Conservation (phyloP, 2,113 vertebrate genomes). For the Carassius carassius region DNA sequence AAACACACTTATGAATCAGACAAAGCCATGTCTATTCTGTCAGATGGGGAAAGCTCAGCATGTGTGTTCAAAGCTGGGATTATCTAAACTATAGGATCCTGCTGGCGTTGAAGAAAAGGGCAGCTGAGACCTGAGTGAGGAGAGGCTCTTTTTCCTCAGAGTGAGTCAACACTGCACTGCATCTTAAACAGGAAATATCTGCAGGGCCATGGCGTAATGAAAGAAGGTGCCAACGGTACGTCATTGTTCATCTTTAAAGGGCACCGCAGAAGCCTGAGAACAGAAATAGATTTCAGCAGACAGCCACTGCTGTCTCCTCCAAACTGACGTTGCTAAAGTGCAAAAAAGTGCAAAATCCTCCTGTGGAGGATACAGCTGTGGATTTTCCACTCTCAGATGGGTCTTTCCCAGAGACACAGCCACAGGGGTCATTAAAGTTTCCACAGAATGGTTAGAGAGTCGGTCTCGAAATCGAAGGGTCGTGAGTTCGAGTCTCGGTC, state of each 20-base stretch:
- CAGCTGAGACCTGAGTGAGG: constrained; percentile 13
- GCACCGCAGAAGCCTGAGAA: constrained; percentile 5
- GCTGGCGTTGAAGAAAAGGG: constrained; percentile 12
- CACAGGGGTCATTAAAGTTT: background rate
- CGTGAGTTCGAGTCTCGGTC: no score
- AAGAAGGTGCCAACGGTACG: constrained; percentile 36
- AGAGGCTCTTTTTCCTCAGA: constrained; percentile 40
- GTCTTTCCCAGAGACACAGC: constrained; percentile 15
- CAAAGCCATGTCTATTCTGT: background rate
- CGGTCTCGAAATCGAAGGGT: no score
- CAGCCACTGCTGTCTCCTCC: constrained; percentile 7
- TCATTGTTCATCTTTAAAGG: constrained; percentile 49
- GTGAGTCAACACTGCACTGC: constrained; percentile 30
- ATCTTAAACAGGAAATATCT: constrained; percentile 46
- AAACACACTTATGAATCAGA: background rate
- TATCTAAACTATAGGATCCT: constrained; percentile 20
- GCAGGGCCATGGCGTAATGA: constrained; percentile 37
- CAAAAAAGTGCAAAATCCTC: constrained; percentile 27
- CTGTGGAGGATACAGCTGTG: background rate
- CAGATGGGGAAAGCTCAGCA: background rate
- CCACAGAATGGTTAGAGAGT: no score
- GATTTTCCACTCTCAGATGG: background rate
- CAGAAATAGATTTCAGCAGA: constrained; percentile 37
- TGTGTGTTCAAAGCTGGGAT: constrained; percentile 14
- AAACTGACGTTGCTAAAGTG: constrained; percentile 29